Conservation (phyloP, 2,888 invertebrate species). For the Ametastegia equiseti region DNA sequence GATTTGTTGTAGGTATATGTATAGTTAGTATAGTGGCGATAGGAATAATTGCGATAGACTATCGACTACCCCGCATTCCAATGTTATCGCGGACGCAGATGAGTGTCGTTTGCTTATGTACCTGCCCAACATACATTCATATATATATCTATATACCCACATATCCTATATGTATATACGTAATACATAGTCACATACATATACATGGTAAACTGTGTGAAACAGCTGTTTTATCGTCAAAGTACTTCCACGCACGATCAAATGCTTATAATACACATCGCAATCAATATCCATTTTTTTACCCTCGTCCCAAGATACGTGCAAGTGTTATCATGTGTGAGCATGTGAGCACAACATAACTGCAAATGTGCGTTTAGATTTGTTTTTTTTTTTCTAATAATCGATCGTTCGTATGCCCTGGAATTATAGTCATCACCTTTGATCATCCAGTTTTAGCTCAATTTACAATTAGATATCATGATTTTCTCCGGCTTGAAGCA, state of each 20-base stretch:
- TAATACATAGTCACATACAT: background rate
- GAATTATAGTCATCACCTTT: too few species aligned
- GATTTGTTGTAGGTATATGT: slow-evolving; percentile 23
- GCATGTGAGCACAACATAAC: too few species aligned
- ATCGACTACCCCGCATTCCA: slow-evolving; percentile 29
- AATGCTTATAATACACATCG: background rate
- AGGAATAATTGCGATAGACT: slow-evolving; percentile 41
- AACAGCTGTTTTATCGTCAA: slow-evolving; percentile 20
- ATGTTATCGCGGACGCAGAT: slow-evolving; percentile 22
- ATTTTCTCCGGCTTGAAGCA: too few species aligned
- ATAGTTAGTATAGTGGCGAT: slow-evolving; percentile 27
- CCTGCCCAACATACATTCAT: background rate
- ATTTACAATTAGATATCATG: too few species aligned
- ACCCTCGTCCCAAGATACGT: background rate
- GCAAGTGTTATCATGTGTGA: too few species aligned
- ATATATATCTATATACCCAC: too few species aligned
- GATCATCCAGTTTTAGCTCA: too few species aligned
- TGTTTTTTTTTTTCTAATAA: too few species aligned
- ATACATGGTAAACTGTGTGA: background rate
- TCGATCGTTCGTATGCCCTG: too few species aligned
- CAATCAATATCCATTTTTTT: background rate
- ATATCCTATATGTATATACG: too few species aligned
- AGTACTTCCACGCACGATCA: background rate
- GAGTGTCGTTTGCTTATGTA: background rate
- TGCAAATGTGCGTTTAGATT: too few species aligned